Conservation (phyloP, 2,888 invertebrate species). For the Callyntrura guangdongensis region DNA sequence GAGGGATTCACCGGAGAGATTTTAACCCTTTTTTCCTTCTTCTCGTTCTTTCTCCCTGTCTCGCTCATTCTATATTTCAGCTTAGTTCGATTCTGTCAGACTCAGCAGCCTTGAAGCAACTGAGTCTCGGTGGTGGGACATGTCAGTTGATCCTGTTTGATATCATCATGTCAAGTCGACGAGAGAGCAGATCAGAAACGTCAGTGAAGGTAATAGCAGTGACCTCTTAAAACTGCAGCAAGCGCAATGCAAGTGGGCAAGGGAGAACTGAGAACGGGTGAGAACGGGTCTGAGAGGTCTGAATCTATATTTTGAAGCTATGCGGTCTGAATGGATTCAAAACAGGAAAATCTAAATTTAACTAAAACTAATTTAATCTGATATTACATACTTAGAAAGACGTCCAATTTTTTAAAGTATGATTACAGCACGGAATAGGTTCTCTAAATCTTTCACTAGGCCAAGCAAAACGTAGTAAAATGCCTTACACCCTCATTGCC, state of each 20-base stretch:
- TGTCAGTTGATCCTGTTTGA: slow-evolving; percentile 73
- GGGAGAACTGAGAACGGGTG: not conserved
- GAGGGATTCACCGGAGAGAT: slow-evolving; percentile 76
- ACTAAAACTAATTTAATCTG: too few relatives aligned
- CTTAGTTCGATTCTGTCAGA: slow-evolving; percentile 45
- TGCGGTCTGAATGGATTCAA: too few relatives aligned
- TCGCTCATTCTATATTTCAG: slow-evolving; percentile 50
- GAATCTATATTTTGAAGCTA: not conserved
- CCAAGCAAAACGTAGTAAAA: too few relatives aligned
- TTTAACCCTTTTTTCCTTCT: slow-evolving; percentile 73
- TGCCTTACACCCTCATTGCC: too few relatives aligned
- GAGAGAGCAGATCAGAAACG: slow-evolving; percentile 60
- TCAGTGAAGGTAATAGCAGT: not conserved
- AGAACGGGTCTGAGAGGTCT: not conserved
- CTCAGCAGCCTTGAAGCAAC: slow-evolving; percentile 22
- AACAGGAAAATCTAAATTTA: too few relatives aligned
- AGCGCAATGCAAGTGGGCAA: not conserved
- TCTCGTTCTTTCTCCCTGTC: slow-evolving; percentile 48
- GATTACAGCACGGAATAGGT: too few relatives aligned
- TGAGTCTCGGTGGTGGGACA: slow-evolving; percentile 65
- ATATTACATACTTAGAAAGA: too few relatives aligned
- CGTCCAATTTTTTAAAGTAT: too few relatives aligned
- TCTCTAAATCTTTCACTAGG: too few relatives aligned
- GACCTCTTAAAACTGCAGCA: not conserved
- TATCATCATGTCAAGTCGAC: slow-evolving; percentile 75